Conservation (phyloP, 2,888 invertebrate species). For the Unio delphinus region DNA sequence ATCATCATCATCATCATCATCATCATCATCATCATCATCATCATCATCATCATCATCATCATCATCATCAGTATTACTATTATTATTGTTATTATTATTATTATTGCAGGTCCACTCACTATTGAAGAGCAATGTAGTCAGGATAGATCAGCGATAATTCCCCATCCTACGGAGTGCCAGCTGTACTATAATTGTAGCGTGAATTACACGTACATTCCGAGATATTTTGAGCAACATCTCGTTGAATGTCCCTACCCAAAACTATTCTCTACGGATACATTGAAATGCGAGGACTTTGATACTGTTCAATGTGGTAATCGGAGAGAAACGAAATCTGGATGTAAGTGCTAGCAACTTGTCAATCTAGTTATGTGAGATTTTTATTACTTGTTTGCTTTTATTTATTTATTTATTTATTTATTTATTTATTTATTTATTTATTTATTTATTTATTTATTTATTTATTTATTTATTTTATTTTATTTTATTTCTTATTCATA, state of each 20-base stretch:
- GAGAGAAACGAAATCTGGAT: conserved; percentile 38
- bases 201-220: neutral
- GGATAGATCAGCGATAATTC: conserved; percentile 7
- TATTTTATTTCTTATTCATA: no score
- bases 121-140: neutral
- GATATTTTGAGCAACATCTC: conserved; percentile 9
- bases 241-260: conserved; percentile 43
- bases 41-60: no score
- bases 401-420: no score
- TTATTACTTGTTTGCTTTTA: no score
- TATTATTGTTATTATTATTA: neutral
- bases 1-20: no score
- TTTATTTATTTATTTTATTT: no score
- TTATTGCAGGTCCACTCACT: neutral
- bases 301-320: conserved; percentile 29
- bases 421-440: no score
- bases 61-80: no score
- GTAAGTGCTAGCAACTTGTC: conserved; percentile 18
- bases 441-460: no score
- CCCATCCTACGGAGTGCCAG: conserved; percentile 38
- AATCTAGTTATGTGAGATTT: no score
- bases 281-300: conserved; percentile 37
- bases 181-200: conserved; percentile 38
- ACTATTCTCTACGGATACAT: conserved; percentile 29
- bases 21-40: no score